phyloP scores from a whole-genome alignment of 2,797 vertebrate genomes.

The Cyclura pinguis region DNA sequence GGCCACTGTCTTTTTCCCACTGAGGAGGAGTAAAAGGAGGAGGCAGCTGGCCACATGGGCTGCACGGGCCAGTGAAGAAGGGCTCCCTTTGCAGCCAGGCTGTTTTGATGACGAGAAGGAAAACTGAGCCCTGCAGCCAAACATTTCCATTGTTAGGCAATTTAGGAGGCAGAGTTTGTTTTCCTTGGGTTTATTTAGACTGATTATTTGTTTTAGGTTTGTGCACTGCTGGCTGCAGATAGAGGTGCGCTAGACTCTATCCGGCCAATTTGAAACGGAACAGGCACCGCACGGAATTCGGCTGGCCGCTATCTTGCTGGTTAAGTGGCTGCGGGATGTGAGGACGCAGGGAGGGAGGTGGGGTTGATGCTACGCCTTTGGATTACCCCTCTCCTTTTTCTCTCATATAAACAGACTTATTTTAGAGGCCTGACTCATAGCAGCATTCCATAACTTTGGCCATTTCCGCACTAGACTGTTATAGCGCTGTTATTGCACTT shows the following conservation, averaged over 20 bases:
- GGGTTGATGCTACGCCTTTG: too few relatives aligned
- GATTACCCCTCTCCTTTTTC: neutral
- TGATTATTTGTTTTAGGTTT: neutral
- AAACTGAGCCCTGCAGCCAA: neutral
- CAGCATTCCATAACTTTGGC: neutral
- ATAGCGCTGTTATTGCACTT: too few relatives aligned
- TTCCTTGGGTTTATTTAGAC: neutral
- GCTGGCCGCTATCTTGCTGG: neutral
- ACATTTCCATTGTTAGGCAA: constrained; percentile 1
- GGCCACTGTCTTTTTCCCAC: neutral
- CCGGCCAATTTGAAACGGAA: neutral
- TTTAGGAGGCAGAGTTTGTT: neutral
- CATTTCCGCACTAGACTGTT: too few relatives aligned
- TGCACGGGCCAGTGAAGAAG: neutral
- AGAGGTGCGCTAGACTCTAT: neutral
- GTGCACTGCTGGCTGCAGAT: neutral
- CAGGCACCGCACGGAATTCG: neutral
- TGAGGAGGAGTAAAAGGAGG: neutral
- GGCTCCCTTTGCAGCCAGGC: neutral
- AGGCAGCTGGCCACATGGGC: neutral
- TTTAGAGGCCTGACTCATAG: constrained; percentile 16
- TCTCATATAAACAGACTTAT: neutral
- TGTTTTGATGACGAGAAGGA: neutral
- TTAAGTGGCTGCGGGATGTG: neutral
- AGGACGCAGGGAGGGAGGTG: neutral